Base-by-base conservation (phyloP, 2,797 vertebrate species). In the Cyclopterus lumpus region DNA sequence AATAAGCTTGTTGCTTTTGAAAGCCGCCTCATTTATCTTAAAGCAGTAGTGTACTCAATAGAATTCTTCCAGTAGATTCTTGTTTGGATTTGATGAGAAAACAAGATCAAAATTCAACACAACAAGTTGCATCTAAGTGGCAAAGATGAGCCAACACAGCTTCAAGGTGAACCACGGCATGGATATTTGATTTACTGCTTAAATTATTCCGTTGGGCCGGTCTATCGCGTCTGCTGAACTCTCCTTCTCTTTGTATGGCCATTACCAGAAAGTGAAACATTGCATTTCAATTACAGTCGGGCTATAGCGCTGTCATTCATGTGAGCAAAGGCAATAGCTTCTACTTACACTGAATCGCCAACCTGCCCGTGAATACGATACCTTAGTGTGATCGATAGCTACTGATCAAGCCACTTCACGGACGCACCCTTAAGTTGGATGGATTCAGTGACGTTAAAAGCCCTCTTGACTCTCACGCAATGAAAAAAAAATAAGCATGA, bases 141-240 rank as follows among this genome's bases (percentile, higher is more conserved):
- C 67, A 80, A 88, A 87, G 85, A 84, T 73, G 76, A 82, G 67
- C 73, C 62, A 26, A 46, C 75, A 51, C 85, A 86, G 75, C 80
- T 77, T 89, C 88, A 92, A 91, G 89, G 91, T 91, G 85, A 91
- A 86, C 62, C 72, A 8, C 74, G 36, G 76, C 59, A 46, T 58
- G 68, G 70, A 85, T 75, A 80, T 86, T 88, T 92, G 92, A 92
- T 92, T 93, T 89, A 92, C 89, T 76, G 77, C 76, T 80, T 77
- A 86, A 90, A 92, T 92, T 79, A 89, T 88, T 83, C 77, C 77
- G 77, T 81, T 67, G 87, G 86, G 84, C 71, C 82, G 51, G 77
- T 79, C 78, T 36, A 71, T 66, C 58, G 67, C 34, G 1, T 70
- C 75, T 74, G 77, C 78, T 84, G 83, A 87, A 87, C 86, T 81